Conservation (phyloP, 1,140 invertebrate genomes). For the Mylabris phalerata region DNA sequence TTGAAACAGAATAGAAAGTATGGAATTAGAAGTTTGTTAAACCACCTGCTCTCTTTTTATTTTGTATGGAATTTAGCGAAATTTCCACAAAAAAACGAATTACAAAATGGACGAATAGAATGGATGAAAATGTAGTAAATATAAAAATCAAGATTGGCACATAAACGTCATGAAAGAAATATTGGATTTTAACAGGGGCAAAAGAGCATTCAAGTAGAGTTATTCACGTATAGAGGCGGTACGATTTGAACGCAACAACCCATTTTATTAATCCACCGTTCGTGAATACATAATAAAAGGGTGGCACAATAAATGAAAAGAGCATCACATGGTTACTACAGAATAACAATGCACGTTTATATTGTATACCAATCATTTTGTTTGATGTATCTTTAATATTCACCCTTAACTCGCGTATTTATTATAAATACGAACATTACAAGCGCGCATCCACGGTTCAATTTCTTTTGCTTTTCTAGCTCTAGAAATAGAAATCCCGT, state of each 20-base stretch:
- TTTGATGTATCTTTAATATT: too few species aligned
- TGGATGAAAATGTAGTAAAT: too few species aligned
- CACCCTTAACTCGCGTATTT: too few species aligned
- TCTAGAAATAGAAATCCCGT: too few species aligned
- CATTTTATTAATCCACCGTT: slow-evolving; percentile 16
- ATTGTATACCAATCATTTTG: neutral
- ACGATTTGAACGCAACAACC: slow-evolving; percentile 11
- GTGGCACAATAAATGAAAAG: slow-evolving; percentile 15
- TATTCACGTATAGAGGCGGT: slow-evolving; percentile 4
- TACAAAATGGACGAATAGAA: too few species aligned
- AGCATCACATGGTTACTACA: neutral
- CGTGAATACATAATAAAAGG: slow-evolving; percentile 18
- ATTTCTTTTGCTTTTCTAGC: too few species aligned
- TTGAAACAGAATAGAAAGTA: slow-evolving; percentile 9
- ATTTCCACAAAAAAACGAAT: too few species aligned
- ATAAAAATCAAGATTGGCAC: too few species aligned
- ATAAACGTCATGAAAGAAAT: slow-evolving; percentile 13
- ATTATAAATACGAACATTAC: too few species aligned
- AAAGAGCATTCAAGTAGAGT: too few species aligned
- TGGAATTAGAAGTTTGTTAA: slow-evolving; percentile 4
- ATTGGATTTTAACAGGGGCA: slow-evolving; percentile 11
- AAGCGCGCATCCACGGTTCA: too few species aligned
- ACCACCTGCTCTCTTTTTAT: slow-evolving; percentile 2
- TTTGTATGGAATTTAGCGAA: too few species aligned
- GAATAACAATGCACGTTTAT: slow-evolving; percentile 3